Conservation (phyloP, 2,797 vertebrate genomes). For the Hippopotamyrus pictus region DNA sequence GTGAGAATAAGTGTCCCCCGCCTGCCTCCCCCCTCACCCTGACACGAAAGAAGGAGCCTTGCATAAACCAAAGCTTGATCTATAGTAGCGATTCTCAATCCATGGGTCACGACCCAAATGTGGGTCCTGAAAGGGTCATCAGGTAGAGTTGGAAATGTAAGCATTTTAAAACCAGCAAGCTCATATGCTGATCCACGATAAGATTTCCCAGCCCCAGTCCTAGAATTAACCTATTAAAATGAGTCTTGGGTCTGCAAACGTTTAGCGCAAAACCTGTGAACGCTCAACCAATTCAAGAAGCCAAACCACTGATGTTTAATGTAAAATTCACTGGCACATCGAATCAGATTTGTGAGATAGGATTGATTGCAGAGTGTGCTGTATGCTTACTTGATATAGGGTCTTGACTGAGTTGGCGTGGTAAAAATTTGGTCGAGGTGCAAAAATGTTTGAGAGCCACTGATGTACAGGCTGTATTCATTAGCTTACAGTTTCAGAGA, state of each 20-base stretch:
- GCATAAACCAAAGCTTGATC: background rate
- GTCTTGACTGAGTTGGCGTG: background rate
- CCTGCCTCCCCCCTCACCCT: constrained; percentile 18
- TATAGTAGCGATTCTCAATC: background rate
- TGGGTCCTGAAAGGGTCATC: background rate
- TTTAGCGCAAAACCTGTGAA: background rate
- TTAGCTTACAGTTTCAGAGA: background rate
- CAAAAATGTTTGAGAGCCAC: background rate
- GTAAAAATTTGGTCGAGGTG: background rate
- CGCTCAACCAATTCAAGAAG: background rate
- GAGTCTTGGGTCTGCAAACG: background rate
- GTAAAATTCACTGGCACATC: background rate
- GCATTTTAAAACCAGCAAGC: background rate
- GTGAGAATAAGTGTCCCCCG: constrained; percentile 37
- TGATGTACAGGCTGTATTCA: background rate
- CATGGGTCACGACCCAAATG: background rate
- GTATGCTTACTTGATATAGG: background rate
- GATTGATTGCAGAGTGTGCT: background rate
- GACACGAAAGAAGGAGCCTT: background rate
- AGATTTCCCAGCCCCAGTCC: background rate
- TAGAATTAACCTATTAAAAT: background rate
- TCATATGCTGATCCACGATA: background rate
- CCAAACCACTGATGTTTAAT: background rate
- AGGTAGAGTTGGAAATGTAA: background rate
- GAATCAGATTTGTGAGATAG: background rate